Evolutionary conservation across 1,140 invertebrate species (phyloP).

Genomic region (Aporrectodea caliginosa): DNA sequence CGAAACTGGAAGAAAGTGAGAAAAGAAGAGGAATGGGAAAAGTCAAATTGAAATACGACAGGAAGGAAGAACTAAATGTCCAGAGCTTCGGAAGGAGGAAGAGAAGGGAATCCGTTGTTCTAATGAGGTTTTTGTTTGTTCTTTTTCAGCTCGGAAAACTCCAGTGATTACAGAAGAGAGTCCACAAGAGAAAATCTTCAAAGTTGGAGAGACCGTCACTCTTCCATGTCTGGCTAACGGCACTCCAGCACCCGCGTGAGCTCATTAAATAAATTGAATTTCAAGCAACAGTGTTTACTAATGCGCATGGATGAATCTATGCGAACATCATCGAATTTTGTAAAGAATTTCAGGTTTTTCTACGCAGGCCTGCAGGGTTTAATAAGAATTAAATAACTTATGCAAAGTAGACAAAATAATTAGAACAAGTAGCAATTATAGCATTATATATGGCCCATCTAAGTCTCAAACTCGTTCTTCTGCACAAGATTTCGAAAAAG

Average conservation of each 20-base stretch:
- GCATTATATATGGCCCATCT: background rate
- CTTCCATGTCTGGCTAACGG: conserved; percentile 25
- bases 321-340: background rate
- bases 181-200: background rate
- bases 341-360: no score
- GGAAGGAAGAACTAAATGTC: background rate
- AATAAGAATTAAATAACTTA: background rate
- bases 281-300: no score
- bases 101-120: background rate
- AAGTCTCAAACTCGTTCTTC: no score
- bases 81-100: background rate
- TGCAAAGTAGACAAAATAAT: background rate
- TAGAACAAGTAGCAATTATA: background rate
- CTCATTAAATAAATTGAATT: background rate
- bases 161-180: background rate
- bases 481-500: no score
- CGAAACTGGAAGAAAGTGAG: background rate
- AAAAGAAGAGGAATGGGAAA: background rate
- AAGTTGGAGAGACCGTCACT: conserved; percentile 21
- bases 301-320: background rate
- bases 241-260: conserved; percentile 10
- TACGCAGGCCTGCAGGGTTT: no score
- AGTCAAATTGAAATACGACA: background rate
- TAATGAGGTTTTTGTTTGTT: background rate
- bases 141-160: background rate